These are phyloP conservation scores for Actenoides hombroni DNA, from an alignment of 2,113 vertebrate genomes.

Conservation along the genomic window DNA sequence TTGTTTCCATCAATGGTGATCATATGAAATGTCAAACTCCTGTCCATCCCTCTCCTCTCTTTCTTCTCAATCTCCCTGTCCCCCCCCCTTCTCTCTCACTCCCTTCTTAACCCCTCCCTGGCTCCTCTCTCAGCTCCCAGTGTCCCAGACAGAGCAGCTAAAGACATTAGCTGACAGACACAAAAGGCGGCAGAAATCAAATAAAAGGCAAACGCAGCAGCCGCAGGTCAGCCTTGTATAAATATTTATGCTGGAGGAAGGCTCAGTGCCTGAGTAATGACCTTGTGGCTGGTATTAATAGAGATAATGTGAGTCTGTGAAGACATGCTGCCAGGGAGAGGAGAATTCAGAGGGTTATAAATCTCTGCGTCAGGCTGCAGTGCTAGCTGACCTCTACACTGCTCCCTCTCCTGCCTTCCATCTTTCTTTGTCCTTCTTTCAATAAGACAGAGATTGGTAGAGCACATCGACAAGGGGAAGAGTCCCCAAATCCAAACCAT, in stretches of 20 bases:
- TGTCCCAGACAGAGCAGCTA: slow-evolving; percentile 72
- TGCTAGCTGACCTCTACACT: slow-evolving; percentile 66
- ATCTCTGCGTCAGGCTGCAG: slow-evolving; percentile 54
- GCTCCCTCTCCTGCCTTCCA: slow-evolving; percentile 45
- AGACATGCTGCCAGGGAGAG: slow-evolving; percentile 69
- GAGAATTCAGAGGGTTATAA: slow-evolving; percentile 65
- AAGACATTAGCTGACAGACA: slow-evolving; percentile 79
- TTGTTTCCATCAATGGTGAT: not conserved
- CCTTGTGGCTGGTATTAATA: slow-evolving; percentile 83
- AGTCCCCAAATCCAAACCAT: slow-evolving; percentile 2
- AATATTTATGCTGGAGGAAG: slow-evolving; percentile 84
- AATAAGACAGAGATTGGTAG: not conserved
- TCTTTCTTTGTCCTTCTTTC: slow-evolving; percentile 17
- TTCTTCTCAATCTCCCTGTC: not conserved
- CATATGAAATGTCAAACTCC: not conserved
- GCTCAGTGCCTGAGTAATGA: slow-evolving; percentile 80
- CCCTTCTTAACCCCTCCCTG: slow-evolving; percentile 14
- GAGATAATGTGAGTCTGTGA: slow-evolving; percentile 81
- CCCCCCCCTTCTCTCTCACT: not conserved
- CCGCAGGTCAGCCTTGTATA: slow-evolving; percentile 80
- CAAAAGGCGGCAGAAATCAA: slow-evolving; percentile 84
- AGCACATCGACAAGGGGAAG: not conserved
- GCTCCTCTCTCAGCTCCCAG: slow-evolving; percentile 69
- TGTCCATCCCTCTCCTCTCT: not conserved
- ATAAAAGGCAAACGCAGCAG: slow-evolving; percentile 80